Evolutionary conservation across 1,140 invertebrate genomes (phyloP), one percentile per base, ranked within the genome.

Genomic region (Pectinophora gossypiella): DNA sequence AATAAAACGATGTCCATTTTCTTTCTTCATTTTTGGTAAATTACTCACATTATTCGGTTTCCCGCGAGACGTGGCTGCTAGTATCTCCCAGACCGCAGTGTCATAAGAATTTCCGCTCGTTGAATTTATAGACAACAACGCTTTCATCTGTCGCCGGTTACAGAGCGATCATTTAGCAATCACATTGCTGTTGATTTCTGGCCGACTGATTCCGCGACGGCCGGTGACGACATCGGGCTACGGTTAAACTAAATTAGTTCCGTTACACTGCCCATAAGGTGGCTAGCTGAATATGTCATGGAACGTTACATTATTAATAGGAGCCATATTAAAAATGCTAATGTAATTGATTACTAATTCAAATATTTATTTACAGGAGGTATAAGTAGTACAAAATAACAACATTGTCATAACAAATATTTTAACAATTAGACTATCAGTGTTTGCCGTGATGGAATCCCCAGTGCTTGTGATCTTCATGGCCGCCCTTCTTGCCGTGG

Each of bases 381-480:
- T 74, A 38, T 61, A n/a, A n/a, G n/a, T n/a, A 50, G 48, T 55
- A 59, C 59, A 56, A 57, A 38, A 72, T 70, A 69, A 75, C 69
- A 76, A 66, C 32, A 65, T 54, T 54, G 55, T 54, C 40, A 50
- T 63, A 72, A 68, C 55, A 65, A 73, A 48, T 61, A 73, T 65
- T 48, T 58, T 73, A 72, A 56, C 47, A 44, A 46, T 67, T 68
- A 60, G 19, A 56, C 23, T 51, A 56, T 85, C 72, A 86, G 73
- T 86, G 81, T 59, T 86, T 86, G 64, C 84, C 84, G 45, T 83
- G 76, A 36, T 89, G 69, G 80, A 85, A 90, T 61, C 90, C 90
- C 90, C 91, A 93, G 59, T 92, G 89, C 70, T 93, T 93, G 66
- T 92, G 91, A 44, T 90, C 90, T 32, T 91, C 89, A 55, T 92